These are phyloP conservation scores for Cranoglanis bouderius DNA, from an alignment of 2,113 vertebrate species.

Conservation along the genomic window DNA sequence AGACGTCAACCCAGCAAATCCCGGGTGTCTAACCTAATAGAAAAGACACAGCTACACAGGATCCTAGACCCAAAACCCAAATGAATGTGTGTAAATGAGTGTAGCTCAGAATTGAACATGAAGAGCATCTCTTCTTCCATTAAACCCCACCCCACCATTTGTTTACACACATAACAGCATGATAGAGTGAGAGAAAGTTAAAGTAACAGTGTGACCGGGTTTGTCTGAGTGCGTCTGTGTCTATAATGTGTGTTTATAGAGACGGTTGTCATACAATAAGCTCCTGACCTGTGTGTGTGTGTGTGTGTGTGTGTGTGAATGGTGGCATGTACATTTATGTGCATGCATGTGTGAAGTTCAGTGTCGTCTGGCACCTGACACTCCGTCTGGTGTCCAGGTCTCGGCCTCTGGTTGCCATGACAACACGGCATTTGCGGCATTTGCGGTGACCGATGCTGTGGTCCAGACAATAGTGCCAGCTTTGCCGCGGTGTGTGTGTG, in stretches of 20 bases:
- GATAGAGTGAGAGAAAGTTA: constrained; percentile 62
- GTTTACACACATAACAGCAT: constrained; percentile 71
- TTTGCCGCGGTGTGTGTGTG: constrained; percentile 7
- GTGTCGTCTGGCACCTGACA: constrained; percentile 49
- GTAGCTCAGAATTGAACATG: not conserved
- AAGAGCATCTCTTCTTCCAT: constrained; percentile 49
- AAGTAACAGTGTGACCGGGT: constrained; percentile 16
- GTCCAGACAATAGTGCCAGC: constrained; percentile 35
- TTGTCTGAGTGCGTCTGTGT: not conserved
- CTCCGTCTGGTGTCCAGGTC: constrained; percentile 29
- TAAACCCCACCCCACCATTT: too few relatives aligned
- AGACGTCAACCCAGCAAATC: not conserved
- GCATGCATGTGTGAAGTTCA: constrained; percentile 46
- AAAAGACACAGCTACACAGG: not conserved
- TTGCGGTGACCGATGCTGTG: constrained; percentile 1
- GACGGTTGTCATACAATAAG: not conserved
- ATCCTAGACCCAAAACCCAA: not conserved
- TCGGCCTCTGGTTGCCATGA: constrained; percentile 30
- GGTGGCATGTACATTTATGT: constrained; percentile 46
- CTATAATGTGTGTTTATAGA: constrained; percentile 38
- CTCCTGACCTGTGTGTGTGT: constrained; percentile 5
- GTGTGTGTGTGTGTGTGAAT: constrained; percentile 45
- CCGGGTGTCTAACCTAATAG: not conserved
- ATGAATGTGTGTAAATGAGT: constrained; percentile 3
- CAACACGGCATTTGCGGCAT: not conserved